phyloP scores from a whole-genome alignment of 1,140 invertebrate species.

The Hyles vespertilio region DNA sequence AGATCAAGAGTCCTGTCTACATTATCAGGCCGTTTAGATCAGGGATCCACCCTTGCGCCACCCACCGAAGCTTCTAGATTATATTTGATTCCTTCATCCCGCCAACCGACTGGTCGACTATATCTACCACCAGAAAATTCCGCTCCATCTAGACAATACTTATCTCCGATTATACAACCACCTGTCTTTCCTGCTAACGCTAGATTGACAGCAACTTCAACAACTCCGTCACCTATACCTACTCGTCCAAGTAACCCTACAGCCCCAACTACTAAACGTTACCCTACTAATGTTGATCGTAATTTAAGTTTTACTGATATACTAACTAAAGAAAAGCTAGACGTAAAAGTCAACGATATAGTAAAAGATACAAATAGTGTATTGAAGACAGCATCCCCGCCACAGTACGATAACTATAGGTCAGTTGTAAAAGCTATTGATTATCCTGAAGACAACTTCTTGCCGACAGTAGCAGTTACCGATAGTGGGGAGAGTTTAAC shows the following conservation, averaged over 20 bases:
- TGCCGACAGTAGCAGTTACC: conserved; percentile 27
- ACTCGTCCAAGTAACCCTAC: neutral
- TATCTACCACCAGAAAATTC: conserved; percentile 39
- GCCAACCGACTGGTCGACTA: conserved; percentile 34
- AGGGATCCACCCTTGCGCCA: conserved; percentile 18
- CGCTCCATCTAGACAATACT: conserved; percentile 40
- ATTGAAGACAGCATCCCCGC: conserved; percentile 33
- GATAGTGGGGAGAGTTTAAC: conserved; percentile 48
- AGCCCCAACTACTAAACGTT: conserved; percentile 14
- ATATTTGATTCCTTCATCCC: conserved; percentile 39
- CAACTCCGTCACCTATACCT: conserved; percentile 18
- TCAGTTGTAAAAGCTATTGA: conserved; percentile 31
- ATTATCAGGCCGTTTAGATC: conserved; percentile 21
- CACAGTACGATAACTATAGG: conserved; percentile 32
- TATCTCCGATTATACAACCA: conserved; percentile 32
- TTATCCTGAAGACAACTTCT: conserved; percentile 34
- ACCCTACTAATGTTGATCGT: conserved; percentile 33
- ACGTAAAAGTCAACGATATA: conserved; percentile 54
- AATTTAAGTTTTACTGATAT: conserved; percentile 59
- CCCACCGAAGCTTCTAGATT: conserved; percentile 28
- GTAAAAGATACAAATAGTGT: conserved; percentile 53
- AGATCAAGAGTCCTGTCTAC: conserved; percentile 17
- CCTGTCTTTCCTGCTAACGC: conserved; percentile 29
- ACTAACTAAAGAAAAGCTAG: conserved; percentile 56
- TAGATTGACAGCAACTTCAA: conserved; percentile 29